phyloP scores from a whole-genome alignment of 2,888 invertebrate species.

The Flabesymbios commensalis region DNA sequence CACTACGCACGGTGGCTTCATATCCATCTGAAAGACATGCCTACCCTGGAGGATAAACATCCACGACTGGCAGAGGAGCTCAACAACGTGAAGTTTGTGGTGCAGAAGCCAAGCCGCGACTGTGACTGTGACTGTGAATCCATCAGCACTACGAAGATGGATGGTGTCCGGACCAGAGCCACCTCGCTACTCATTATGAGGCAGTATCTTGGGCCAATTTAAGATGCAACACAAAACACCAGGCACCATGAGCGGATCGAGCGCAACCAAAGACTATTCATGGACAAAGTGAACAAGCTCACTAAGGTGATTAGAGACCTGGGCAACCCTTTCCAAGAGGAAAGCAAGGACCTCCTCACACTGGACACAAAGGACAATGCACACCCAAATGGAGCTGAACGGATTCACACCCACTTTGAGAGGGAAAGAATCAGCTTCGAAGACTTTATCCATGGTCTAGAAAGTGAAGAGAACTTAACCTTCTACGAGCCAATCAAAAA shows the following conservation, averaged over 20 bases:
- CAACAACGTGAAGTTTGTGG: conserved; percentile 32
- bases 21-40: conserved; percentile 37
- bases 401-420: conserved; percentile 24
- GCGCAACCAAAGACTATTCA: conserved; percentile 3
- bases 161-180: conserved; percentile 39
- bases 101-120: conserved; percentile 31
- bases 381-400: conserved; percentile 19
- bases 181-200: conserved; percentile 20
- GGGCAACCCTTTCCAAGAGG: conserved; percentile 30
- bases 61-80: conserved; percentile 32
- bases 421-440: conserved; percentile 13
- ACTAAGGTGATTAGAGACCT: conserved; percentile 14
- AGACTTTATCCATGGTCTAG: background rate
- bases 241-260: conserved; percentile 13
- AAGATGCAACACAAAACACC: conserved; percentile 2
- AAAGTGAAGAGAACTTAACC: conserved; percentile 11
- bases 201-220: conserved; percentile 5
- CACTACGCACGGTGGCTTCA: conserved; percentile 41
- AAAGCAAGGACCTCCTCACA: conserved; percentile 24
- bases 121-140: conserved; percentile 37
- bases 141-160: conserved; percentile 36
- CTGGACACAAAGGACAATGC: conserved; percentile 30
- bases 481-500: conserved; percentile 12
- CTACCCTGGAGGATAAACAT: conserved; percentile 27
- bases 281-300: conserved; percentile 24